Percentiles rank a stretch among this genome's conserved stretches.
phyloP scores from a whole-genome alignment of 2,113 vertebrate species.

The Proterorhinus semilunaris region DNA sequence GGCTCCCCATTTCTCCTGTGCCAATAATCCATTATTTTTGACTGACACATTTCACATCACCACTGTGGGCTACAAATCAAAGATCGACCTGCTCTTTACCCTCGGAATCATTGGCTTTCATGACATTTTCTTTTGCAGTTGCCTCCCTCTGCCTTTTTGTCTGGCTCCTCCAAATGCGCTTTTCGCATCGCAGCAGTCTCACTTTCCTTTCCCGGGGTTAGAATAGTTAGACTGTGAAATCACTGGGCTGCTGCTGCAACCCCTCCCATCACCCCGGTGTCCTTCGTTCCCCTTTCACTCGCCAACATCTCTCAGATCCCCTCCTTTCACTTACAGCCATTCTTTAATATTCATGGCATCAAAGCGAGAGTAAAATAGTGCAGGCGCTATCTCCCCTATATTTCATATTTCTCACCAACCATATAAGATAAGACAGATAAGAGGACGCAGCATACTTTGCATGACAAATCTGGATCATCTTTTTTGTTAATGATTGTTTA shows the following conservation, averaged over 20 bases:
- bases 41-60: conserved; percentile 35
- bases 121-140: conserved; percentile 35
- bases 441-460: no score
- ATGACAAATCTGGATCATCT: no score
- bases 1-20: conserved; percentile 4
- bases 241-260: conserved; percentile 57
- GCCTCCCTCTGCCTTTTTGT: conserved; percentile 26
- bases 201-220: conserved; percentile 77
- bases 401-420: conserved; percentile 50
- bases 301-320: conserved; percentile 45
- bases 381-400: conserved; percentile 28
- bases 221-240: conserved; percentile 86
- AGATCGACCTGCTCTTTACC: conserved; percentile 13
- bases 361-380: conserved; percentile 52
- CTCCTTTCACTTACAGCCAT: conserved; percentile 62
- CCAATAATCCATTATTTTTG: conserved; percentile 13
- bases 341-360: conserved; percentile 80
- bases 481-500: no score
- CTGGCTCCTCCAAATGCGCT: conserved; percentile 58
- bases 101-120: conserved; percentile 20
- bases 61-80: neutral
- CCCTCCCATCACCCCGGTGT: conserved; percentile 45
- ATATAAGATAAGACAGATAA: neutral
- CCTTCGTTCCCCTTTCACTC: conserved; percentile 55
- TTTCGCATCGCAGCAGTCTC: conserved; percentile 65